These are phyloP conservation scores for Orius laevigatus DNA, from an alignment of 1,140 invertebrate species.

Conservation along the genomic window DNA sequence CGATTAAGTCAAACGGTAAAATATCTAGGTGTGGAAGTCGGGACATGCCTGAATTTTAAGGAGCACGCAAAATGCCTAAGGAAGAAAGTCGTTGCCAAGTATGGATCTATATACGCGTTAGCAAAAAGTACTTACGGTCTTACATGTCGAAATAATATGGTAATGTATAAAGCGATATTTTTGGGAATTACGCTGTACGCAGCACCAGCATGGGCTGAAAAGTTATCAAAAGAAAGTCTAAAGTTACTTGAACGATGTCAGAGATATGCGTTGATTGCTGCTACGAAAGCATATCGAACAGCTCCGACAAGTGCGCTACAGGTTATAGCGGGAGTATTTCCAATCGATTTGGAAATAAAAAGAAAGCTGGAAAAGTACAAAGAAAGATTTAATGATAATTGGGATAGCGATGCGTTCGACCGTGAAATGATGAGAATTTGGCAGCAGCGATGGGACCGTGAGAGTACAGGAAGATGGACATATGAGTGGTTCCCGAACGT, in stretches of 20 bases:
- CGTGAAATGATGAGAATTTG: conserved; percentile 8
- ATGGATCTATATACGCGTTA: background rate
- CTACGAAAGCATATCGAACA: conserved; percentile 19
- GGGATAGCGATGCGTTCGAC: background rate
- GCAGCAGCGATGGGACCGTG: conserved; percentile 15
- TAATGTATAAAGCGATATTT: conserved; percentile 16
- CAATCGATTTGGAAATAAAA: conserved; percentile 17
- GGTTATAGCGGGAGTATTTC: conserved; percentile 17
- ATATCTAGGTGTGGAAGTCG: conserved; percentile 7
- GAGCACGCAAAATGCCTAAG: conserved; percentile 3
- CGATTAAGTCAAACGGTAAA: background rate
- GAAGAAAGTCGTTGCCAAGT: conserved; percentile 3
- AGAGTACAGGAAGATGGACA: conserved; percentile 18
- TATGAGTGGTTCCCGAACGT: background rate
- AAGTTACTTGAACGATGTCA: too few species aligned
- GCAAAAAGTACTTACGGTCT: conserved; percentile 11
- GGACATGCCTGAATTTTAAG: background rate
- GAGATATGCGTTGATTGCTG: conserved; percentile 12
- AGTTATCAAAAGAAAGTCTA: conserved; percentile 14
- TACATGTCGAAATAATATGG: conserved; percentile 7
- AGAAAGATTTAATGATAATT: background rate
- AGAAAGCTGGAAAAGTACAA: background rate
- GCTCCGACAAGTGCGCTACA: conserved; percentile 14
- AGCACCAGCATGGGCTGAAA: conserved; percentile 17
- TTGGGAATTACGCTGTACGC: conserved; percentile 20